phyloP scores from a whole-genome alignment of 92 coral and sea anemone species.

The Palythoa grandiflora region DNA sequence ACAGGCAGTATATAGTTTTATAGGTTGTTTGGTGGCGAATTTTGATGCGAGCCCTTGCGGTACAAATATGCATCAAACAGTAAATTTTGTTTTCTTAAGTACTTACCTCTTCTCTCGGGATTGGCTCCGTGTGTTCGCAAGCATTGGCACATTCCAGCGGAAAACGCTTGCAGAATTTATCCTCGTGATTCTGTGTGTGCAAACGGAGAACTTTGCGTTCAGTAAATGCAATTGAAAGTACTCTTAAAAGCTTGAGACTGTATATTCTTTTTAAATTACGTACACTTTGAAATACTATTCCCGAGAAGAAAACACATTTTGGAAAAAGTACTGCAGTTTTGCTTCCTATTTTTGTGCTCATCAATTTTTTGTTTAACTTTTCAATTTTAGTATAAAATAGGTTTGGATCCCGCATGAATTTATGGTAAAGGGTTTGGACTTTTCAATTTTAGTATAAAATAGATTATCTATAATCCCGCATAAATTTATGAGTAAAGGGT shows the following conservation, averaged over 20 bases:
- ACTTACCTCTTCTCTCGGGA: constrained; percentile 27
- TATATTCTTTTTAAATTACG: neutral
- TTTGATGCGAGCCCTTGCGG: neutral
- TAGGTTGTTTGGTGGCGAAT: neutral
- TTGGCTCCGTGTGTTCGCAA: neutral
- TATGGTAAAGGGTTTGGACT: no score
- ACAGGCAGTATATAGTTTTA: no score
- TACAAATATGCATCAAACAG: neutral
- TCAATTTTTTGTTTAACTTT: no score
- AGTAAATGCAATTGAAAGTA: neutral
- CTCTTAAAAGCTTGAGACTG: neutral
- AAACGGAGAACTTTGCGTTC: neutral
- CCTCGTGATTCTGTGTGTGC: constrained; percentile 2
- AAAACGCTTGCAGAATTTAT: neutral
- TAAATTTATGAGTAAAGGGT: no score
- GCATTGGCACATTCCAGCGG: constrained; percentile 28
- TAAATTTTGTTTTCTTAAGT: neutral
- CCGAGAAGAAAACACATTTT: neutral
- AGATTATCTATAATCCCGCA: no score
- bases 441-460: no score
- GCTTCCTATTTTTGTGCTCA: neutral
- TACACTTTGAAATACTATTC: neutral
- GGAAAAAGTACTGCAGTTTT: neutral
- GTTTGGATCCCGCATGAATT: no score
- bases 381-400: no score